Evolutionary conservation across 2,888 invertebrate genomes (phyloP), one percentile per base, ranked within the genome.

Genomic region (Campoletis raptor): DNA sequence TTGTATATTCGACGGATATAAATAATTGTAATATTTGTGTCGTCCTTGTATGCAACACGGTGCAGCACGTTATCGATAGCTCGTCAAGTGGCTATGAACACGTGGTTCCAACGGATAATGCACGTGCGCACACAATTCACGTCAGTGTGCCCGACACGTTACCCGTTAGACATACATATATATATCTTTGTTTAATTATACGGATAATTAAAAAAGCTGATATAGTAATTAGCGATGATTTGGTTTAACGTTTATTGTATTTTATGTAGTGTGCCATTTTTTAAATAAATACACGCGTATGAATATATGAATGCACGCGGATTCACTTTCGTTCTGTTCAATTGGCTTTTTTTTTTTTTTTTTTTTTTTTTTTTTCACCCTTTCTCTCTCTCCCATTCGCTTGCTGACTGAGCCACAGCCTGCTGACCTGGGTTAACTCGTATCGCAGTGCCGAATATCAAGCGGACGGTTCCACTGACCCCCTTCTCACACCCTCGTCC

Each of bases 381-480:
- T 79, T 76, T 80, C 57, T 57, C 67, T 85, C 80, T 48, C 57
- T 69, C 40, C 12, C 80, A 78, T 76, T 83, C 85, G 83, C 61
- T 70, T 83, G 74, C 83, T 87, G 87, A 90, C 89, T 85, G 90
- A 77, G 87, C 90, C 90, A 80, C 90, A 90, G 90, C 93, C 93
- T 94, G 93, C 93, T 94, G 93, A 94, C 94, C 94, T 93, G 92
- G 93, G 93, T 92, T 92, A 94, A 94, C 92, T 90, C 87, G 91
- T 88, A 86, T 91, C 89, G 90, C 91, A 90, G 92, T 92, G 92
- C 92, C 92, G 93, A 93, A 93, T 93, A 92, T 92, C 93, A 93
- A 94, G 90, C 92, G 92, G 91, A 83, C 89, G 90, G 91, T 90
- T 89, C 91, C 91, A 90, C 90, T 90, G 91, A 91, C 90, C 91